These are phyloP conservation scores for Gallinago solitaria DNA, from an alignment of 2,797 vertebrate species.

Conservation along the genomic window DNA sequence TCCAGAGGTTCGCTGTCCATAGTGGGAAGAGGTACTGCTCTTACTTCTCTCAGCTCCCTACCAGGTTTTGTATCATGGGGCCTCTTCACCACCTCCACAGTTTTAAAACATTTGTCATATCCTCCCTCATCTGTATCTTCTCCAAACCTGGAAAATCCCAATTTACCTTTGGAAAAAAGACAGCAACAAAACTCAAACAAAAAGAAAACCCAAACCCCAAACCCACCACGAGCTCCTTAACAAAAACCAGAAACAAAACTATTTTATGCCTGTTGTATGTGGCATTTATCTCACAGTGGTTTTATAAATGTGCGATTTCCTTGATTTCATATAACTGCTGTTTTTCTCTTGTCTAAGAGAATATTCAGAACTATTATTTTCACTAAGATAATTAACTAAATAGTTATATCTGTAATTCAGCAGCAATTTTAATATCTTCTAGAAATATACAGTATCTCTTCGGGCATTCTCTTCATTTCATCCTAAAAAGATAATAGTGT, in stretches of 20 bases:
- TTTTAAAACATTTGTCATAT: neutral
- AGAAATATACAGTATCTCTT: slow-evolving; percentile 26
- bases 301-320: neutral
- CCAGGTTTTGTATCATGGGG: neutral
- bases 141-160: neutral
- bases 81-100: neutral
- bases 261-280: neutral
- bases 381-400: slow-evolving; percentile 48
- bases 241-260: neutral
- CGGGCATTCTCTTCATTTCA: slow-evolving; percentile 31
- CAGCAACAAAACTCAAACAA: neutral
- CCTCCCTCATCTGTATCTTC: neutral
- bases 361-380: slow-evolving; percentile 35
- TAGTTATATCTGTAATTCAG: slow-evolving; percentile 45
- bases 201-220: neutral
- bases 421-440: slow-evolving; percentile 41
- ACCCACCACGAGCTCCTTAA: neutral
- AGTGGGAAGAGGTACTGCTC: neutral
- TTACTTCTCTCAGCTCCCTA: neutral
- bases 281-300: neutral
- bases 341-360: neutral
- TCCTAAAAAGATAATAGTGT: slow-evolving; percentile 39
- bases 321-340: slow-evolving; percentile 6
- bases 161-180: neutral
- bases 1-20: neutral